Conservation (phyloP, 2,113 vertebrate genomes). For the Tragelaphus buxtoni region DNA sequence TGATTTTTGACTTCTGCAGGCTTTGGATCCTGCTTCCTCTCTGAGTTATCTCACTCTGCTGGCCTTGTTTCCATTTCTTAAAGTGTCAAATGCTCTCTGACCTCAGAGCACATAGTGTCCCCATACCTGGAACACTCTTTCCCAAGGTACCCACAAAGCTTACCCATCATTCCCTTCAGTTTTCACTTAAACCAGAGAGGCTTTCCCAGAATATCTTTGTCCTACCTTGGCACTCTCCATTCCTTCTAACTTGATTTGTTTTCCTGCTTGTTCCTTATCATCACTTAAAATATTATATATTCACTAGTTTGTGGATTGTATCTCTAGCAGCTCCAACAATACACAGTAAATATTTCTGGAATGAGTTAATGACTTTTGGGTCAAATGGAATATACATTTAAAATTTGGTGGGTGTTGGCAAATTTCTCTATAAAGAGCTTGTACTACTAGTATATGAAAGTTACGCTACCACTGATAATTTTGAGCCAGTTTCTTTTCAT, state of each 20-base stretch:
- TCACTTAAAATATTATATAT: background rate
- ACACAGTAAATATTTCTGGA: background rate
- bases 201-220: background rate
- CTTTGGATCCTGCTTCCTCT: background rate
- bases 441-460: background rate
- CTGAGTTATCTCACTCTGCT: background rate
- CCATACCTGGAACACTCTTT: background rate
- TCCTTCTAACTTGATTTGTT: slow-evolving; percentile 1
- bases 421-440: background rate
- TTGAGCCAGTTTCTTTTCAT: background rate
- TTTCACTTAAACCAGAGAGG: background rate
- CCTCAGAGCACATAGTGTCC: background rate
- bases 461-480: background rate
- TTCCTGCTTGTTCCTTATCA: background rate
- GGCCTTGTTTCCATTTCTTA: background rate
- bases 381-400: background rate
- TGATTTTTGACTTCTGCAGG: background rate
- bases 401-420: background rate
- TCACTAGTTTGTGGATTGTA: background rate
- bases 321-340: background rate
- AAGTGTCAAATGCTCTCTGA: background rate
- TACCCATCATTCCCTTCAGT: background rate
- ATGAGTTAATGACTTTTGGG: background rate
- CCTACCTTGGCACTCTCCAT: background rate
- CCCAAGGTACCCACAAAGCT: background rate